Base-by-base conservation (phyloP, 2,113 vertebrate species). In the Microtus pennsylvanicus region DNA sequence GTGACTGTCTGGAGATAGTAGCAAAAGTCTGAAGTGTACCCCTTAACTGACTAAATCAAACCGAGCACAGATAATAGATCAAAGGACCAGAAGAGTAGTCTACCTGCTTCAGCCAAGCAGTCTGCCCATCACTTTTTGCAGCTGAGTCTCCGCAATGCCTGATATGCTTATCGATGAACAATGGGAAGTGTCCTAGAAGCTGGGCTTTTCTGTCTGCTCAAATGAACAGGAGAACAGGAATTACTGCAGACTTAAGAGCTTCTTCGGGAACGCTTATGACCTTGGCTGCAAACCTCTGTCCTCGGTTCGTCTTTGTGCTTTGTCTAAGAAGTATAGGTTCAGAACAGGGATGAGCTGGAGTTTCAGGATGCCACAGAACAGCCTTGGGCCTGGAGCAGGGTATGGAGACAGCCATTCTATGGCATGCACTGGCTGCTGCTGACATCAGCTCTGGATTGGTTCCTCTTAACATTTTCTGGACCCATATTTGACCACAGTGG, bases 401-500 rank as follows among this genome's bases (percentile, higher is more conserved):
- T 17, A 12, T 35, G 50, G 77, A 52, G 42, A 70, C 0, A 4
- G 65, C 38, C 63, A 38, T 58, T 88, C 85, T 21, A 58, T 14
- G 13, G 63, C 33, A 19, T 17, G 7, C 5, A 30, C 9, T 26
- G 19, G 6, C 2, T 7, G 30, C 21, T 19, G 26, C 77, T 94
- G 78, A 72, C 35, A 50, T 21, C 3, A 4, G 33, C 50, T 94
- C 55, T 26, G 26, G 7, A 1, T 1, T 74, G 30, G 24, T 14
- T 86, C 63, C 35, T 38, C 67, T 63, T 55, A 47, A 47, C 7
- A 1, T 63, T 45, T 58, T 87, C 87, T 91, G 83, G 87, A 89
- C 21, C n/a, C n/a, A 13, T 33, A 74, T 85, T 65, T 78, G 81
- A 76, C 91, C 81, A 75, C 69, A 67, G 55, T 47, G 80, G 50